Percentiles rank a stretch among this genome's conserved stretches.
Evolutionary conservation across 2,113 vertebrate genomes (phyloP).

Genomic region (Rhinoptilus africanus): DNA sequence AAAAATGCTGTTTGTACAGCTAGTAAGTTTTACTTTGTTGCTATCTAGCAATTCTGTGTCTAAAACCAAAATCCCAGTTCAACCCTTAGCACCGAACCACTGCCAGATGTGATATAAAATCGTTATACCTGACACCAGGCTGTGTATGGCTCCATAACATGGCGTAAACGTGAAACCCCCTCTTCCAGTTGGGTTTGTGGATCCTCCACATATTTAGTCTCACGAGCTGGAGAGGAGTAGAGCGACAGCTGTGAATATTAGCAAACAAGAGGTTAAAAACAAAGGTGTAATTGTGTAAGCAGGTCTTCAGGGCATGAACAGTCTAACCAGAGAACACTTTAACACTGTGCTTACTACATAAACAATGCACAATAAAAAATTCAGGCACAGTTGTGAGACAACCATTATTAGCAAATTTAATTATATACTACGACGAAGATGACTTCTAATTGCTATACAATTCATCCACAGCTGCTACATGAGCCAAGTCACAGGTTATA

Average conservation of each 20-base stretch:
- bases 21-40: background rate
- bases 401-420: slow-evolving; percentile 45
- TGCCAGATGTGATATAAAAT: background rate
- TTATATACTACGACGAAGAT: slow-evolving; percentile 14
- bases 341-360: background rate
- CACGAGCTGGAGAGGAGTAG: slow-evolving; percentile 79
- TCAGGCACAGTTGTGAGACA: background rate
- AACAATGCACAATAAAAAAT: slow-evolving; percentile 38
- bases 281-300: background rate
- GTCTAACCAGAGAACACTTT: background rate
- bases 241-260: slow-evolving; percentile 84
- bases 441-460: slow-evolving; percentile 29
- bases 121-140: slow-evolving; percentile 83
- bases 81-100: background rate
- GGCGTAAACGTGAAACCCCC: slow-evolving; percentile 78
- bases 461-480: slow-evolving; percentile 23
- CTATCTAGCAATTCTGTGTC: background rate
- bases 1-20: background rate
- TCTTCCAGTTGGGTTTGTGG: slow-evolving; percentile 80
- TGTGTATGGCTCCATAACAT: slow-evolving; percentile 78
- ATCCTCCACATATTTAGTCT: slow-evolving; percentile 72
- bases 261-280: slow-evolving; percentile 59
- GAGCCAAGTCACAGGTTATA: slow-evolving; percentile 45
- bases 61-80: background rate
- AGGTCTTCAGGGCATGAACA: slow-evolving; percentile 32